Percentiles rank a stretch among this genome's conserved stretches.
Evolutionary conservation across 2,888 invertebrate species (phyloP).

Genomic region (Gari tellinella): DNA sequence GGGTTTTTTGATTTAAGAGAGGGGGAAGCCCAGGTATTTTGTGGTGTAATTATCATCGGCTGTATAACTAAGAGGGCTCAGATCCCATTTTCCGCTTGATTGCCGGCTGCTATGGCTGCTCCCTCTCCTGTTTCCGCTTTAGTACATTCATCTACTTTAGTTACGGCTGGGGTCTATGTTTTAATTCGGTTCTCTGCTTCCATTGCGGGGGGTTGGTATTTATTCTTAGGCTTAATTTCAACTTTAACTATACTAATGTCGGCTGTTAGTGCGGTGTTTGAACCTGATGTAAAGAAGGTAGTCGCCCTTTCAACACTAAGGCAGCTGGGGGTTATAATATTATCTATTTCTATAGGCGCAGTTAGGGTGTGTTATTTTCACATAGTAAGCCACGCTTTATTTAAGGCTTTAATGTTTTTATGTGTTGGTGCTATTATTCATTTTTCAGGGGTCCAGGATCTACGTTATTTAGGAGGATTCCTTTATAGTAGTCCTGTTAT

Average conservation of each 20-base stretch:
- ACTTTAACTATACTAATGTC: constrained; percentile 80
- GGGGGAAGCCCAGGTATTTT: not conserved
- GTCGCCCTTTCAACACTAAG: constrained; percentile 92
- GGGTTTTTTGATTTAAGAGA: constrained; percentile 83
- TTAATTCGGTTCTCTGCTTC: constrained; percentile 88
- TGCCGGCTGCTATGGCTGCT: constrained; percentile 91
- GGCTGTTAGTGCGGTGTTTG: constrained; percentile 82
- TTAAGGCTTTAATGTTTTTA: constrained; percentile 91
- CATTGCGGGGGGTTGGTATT: constrained; percentile 84
- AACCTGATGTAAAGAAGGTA: constrained; percentile 90
- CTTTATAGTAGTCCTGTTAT: constrained; percentile 69
- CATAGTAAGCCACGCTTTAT: constrained; percentile 90
- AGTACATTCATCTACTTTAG: constrained; percentile 92
- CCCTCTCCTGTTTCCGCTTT: constrained; percentile 91
- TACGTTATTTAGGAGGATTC: constrained; percentile 85
- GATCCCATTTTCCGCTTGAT: constrained; percentile 91
- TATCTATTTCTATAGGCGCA: constrained; percentile 87
- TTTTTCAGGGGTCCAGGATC: constrained; percentile 88
- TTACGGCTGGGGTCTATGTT: constrained; percentile 91
- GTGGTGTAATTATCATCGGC: constrained; percentile 84
- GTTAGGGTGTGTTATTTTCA: constrained; percentile 89
- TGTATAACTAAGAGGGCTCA: constrained; percentile 92
- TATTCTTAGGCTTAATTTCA: constrained; percentile 86
- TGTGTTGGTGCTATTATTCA: constrained; percentile 90
- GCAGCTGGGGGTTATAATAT: constrained; percentile 90